Percentiles rank a stretch among this genome's conserved stretches.
These are phyloP conservation scores for Grammomys dolichurus DNA, from an alignment of 2,113 vertebrate genomes.

Conservation along the genomic window DNA sequence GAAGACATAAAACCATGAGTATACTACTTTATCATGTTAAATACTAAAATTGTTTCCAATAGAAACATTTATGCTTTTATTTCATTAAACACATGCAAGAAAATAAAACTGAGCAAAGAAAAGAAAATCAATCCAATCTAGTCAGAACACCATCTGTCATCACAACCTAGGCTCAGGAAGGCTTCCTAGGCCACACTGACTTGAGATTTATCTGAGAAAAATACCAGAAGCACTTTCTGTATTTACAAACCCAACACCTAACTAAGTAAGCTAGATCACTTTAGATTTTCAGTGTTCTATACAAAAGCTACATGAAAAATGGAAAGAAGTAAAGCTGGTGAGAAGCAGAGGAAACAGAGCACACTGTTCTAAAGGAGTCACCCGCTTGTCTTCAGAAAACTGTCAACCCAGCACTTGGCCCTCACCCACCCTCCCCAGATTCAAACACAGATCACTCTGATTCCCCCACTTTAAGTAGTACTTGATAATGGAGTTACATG, in stretches of 20 bases:
- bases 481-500: constrained; percentile 32
- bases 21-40: constrained; percentile 45
- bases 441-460: neutral
- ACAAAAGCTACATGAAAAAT: constrained; percentile 13
- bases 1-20: neutral
- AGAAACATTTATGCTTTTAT: constrained; percentile 24
- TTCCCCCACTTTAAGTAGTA: constrained; percentile 15
- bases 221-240: neutral
- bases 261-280: constrained; percentile 27
- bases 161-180: constrained; percentile 16
- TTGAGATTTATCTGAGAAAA: constrained; percentile 18
- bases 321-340: constrained; percentile 3
- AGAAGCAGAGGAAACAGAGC: neutral
- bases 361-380: neutral
- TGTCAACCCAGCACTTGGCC: neutral
- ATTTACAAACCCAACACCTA: neutral
- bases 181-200: neutral
- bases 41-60: constrained; percentile 40
- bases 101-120: constrained; percentile 41
- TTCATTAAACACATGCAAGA: constrained; percentile 14
- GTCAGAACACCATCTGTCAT: neutral
- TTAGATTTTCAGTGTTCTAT: constrained; percentile 8
- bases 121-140: constrained; percentile 22
- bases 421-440: neutral
- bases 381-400: neutral